A percentile compares a stretch with the other conserved stretches of the same genome.
These are phyloP conservation scores for Alexandromys fortis DNA, from an alignment of 2,113 vertebrate species.

Conservation along the genomic window DNA sequence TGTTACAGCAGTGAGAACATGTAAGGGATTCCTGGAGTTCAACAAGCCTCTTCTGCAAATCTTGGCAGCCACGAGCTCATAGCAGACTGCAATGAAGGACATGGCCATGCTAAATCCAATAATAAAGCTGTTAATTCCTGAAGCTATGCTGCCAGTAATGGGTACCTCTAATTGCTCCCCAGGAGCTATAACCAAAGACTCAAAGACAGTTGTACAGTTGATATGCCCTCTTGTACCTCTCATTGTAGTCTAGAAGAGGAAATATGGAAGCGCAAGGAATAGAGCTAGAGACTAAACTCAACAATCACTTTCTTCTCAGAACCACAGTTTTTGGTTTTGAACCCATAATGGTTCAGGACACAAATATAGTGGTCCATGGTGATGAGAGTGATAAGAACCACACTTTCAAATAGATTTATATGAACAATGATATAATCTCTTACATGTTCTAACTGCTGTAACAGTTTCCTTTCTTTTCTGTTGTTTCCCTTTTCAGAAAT, in stretches of 20 bases:
- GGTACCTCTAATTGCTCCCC: rapidly evolving
- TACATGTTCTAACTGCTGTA: too few species aligned
- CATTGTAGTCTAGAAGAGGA: slow-evolving; percentile 79
- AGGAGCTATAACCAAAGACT: slow-evolving; percentile 77
- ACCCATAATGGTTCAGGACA: slow-evolving; percentile 89
- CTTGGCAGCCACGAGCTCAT: slow-evolving; percentile 66
- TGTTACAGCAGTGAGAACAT: slow-evolving; percentile 72
- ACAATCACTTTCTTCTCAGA: slow-evolving; percentile 84
- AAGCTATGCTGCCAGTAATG: neutral
- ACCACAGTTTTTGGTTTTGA: slow-evolving; percentile 88
- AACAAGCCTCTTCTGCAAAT: slow-evolving; percentile 36
- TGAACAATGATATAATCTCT: slow-evolving; percentile 82
- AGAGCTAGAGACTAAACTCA: slow-evolving; percentile 87
- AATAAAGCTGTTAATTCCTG: slow-evolving; percentile 62
- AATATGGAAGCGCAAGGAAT: slow-evolving; percentile 86
- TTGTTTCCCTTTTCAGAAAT: slow-evolving; percentile 72
- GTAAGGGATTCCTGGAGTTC: slow-evolving; percentile 67
- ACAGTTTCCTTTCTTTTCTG: too few species aligned
- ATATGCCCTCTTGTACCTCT: slow-evolving; percentile 63
- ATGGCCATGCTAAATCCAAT: slow-evolving; percentile 77
- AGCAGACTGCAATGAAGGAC: slow-evolving; percentile 65
- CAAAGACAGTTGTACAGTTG: slow-evolving; percentile 86
- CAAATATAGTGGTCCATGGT: slow-evolving; percentile 91
- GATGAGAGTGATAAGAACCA: slow-evolving; percentile 91
- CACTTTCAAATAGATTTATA: slow-evolving; percentile 91